These are phyloP conservation scores for Prosopocoilus inquinatus DNA, from an alignment of 2,888 invertebrate species.

Conservation along the genomic window DNA sequence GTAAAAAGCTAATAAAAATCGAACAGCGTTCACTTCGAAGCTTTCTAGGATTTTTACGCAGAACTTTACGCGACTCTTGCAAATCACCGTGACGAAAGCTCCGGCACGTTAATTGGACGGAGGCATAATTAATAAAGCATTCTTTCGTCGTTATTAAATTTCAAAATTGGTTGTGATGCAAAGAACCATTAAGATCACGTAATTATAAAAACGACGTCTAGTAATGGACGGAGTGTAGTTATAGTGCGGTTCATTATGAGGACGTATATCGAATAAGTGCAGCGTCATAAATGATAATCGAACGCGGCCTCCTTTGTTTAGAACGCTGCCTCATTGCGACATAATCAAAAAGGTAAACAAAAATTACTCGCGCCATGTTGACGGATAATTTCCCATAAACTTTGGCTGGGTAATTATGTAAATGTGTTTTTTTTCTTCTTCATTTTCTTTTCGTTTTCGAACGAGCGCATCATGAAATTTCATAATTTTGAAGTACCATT, in stretches of 20 bases:
- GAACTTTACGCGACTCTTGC: too few relatives aligned
- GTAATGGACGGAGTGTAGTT: constrained; percentile 2
- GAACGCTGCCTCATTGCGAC: constrained; percentile 33
- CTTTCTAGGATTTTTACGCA: too few relatives aligned
- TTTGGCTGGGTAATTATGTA: neutral
- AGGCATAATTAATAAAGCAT: neutral
- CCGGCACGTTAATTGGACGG: neutral
- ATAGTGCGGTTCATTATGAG: constrained; percentile 2
- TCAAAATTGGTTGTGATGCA: neutral
- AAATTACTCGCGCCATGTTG: constrained; percentile 26
- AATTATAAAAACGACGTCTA: constrained; percentile 4
- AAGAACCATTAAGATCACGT: constrained; percentile 7
- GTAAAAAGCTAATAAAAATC: too few relatives aligned
- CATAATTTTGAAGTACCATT: too few relatives aligned
- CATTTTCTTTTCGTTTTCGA: too few relatives aligned
- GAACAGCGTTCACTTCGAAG: too few relatives aligned
- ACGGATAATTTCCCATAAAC: constrained; percentile 23
- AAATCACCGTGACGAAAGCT: neutral
- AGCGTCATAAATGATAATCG: constrained; percentile 39
- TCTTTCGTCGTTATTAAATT: constrained; percentile 2
- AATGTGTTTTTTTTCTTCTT: neutral
- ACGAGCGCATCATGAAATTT: too few relatives aligned
- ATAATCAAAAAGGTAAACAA: constrained; percentile 37
- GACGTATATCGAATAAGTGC: constrained; percentile 27
- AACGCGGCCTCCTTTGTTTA: constrained; percentile 33